phyloP scores from a whole-genome alignment of 2,113 vertebrate species.

The Hucho hucho region DNA sequence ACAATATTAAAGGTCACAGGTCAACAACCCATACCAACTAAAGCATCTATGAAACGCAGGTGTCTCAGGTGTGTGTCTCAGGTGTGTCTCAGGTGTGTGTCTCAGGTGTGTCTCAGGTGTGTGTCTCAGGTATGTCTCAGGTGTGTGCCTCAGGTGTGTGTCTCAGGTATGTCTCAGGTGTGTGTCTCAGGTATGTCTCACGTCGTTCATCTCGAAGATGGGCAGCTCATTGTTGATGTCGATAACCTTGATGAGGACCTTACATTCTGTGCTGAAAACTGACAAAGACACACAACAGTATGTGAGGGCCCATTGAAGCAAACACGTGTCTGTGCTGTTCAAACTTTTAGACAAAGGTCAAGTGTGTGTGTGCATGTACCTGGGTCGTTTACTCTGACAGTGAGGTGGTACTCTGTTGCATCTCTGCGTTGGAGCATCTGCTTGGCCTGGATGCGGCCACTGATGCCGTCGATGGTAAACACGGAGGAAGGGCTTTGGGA shows the following conservation, averaged over 20 bases:
- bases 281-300: slow-evolving; percentile 47
- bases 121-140: too few species aligned
- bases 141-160: too few species aligned
- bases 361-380: slow-evolving; percentile 32
- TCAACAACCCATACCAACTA: neutral
- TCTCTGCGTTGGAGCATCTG: slow-evolving; percentile 63
- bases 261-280: slow-evolving; percentile 81
- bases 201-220: slow-evolving; percentile 80
- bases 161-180: slow-evolving; percentile 66
- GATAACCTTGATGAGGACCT: slow-evolving; percentile 83
- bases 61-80: too few species aligned
- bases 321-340: neutral
- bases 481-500: slow-evolving; percentile 63
- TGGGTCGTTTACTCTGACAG: slow-evolving; percentile 76
- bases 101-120: too few species aligned
- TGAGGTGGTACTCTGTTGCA: slow-evolving; percentile 72
- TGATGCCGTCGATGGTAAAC: slow-evolving; percentile 76
- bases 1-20: neutral
- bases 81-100: too few species aligned
- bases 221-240: slow-evolving; percentile 93
- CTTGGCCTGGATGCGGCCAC: slow-evolving; percentile 67
- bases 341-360: neutral
- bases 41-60: neutral
- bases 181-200: slow-evolving; percentile 43
- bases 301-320: neutral